Evolutionary conservation across 2,888 invertebrate genomes (phyloP), one percentile per base, ranked within the genome.

Genomic region (Phaonia tiefii): DNA sequence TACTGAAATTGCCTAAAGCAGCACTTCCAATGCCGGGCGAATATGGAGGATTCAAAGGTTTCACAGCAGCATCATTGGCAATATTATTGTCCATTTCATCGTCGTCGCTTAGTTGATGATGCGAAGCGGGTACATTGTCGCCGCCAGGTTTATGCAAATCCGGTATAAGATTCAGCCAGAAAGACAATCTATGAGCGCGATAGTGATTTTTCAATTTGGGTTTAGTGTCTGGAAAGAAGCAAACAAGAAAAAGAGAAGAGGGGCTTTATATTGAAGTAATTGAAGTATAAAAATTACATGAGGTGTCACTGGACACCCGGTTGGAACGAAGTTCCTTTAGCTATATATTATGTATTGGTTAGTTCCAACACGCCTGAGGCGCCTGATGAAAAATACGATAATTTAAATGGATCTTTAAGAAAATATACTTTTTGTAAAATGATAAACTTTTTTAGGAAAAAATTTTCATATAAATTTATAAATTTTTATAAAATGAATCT

Each of bases 131-230:
- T 2, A 97, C 96, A 86, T 96, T 96, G 85, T 96, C 96, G 7
- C 96, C 95, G 7, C 97, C 96, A 0, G 96, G 96, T 85, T 96
- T 95, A 88, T 97, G 97, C 31, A 97, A 92, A 88, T 98, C 98
- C 39, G 98, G 98, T 77, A 99, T 97, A 67, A 98, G 92, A 88
- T 98, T 97, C 77, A 98, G 91, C 99, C 99, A 99, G 90, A 98
- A 97, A 0, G 98, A 98, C 71, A 98, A 92, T 84, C 95, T 93
- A 88, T 98, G 98, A 1, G 98, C 98, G 83, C 98, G 93, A 91
- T 98, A 98, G 92, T 98, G 98, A 86, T 97, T 97, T 90, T 97
- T 97, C 84, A 97, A 91, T 89, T 96, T 96, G 0, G 97, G 95
- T 89, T 98, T 97, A 65, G 95, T 95, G 88, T 97, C 98, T 96